These are phyloP conservation scores for Chinchilla lanigera DNA, from an alignment of 2,113 vertebrate species.

Conservation along the genomic window DNA sequence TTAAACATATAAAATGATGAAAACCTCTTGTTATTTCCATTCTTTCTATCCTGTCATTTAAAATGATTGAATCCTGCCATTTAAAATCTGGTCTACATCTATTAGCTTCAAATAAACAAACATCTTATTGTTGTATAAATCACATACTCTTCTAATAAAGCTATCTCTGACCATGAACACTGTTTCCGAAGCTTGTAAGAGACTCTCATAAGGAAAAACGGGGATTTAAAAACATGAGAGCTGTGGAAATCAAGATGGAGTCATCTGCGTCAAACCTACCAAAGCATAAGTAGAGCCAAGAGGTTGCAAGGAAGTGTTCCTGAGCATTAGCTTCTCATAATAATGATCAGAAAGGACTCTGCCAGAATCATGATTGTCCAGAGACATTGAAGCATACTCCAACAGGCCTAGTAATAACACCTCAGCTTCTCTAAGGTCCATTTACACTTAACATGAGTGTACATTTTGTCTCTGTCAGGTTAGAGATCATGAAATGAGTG, in stretches of 20 bases:
- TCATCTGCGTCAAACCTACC: neutral
- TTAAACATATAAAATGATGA: neutral
- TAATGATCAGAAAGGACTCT: neutral
- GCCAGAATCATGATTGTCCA: neutral
- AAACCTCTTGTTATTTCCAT: neutral
- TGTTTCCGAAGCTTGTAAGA: neutral
- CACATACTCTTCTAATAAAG: neutral
- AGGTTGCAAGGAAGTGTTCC: neutral
- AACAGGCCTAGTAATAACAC: neutral
- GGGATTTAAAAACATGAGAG: neutral
- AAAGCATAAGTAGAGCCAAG: neutral
- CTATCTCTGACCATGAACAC: neutral
- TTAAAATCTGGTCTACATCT: neutral
- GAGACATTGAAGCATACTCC: neutral
- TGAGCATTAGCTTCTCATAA: no score
- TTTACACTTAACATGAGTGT: neutral
- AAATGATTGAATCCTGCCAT: neutral
- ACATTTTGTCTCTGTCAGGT: neutral
- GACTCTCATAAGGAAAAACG: neutral
- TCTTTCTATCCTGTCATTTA: neutral
- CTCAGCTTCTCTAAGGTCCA: neutral
- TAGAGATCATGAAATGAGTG: neutral
- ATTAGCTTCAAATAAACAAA: neutral
- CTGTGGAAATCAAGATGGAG: neutral
- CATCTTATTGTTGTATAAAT: neutral